Evolutionary conservation across 2,113 vertebrate genomes (phyloP).

Genomic region (Megaleporinus macrocephalus): DNA sequence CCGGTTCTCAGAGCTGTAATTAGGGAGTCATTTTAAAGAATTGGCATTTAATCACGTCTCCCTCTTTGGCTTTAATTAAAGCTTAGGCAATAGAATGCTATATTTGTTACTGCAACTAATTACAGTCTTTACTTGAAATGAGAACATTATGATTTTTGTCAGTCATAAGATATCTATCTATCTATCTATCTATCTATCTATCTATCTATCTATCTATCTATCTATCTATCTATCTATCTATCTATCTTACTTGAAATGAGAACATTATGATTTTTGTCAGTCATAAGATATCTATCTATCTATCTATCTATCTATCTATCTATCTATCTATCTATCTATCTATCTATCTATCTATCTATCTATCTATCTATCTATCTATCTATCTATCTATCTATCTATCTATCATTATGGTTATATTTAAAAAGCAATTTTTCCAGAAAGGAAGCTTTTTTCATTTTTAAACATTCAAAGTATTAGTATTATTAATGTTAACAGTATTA

Average conservation of each 20-base stretch:
- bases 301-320: too few relatives aligned
- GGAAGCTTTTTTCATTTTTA: too few relatives aligned
- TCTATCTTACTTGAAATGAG: not conserved
- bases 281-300: not conserved
- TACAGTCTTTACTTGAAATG: not conserved
- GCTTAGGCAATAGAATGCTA: conserved; percentile 45
- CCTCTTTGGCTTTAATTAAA: conserved; percentile 66
- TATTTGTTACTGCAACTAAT: conserved; percentile 55
- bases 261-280: not conserved
- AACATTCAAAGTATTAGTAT: too few relatives aligned
- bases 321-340: too few relatives aligned
- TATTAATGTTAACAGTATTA: too few relatives aligned
- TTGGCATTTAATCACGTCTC: conserved; percentile 67
- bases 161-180: not conserved
- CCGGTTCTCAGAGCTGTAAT: conserved; percentile 62
- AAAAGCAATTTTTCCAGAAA: too few relatives aligned
- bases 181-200: too few relatives aligned
- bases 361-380: not conserved
- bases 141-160: not conserved
- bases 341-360: too few relatives aligned
- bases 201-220: too few relatives aligned
- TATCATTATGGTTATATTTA: too few relatives aligned
- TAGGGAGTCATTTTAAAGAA: conserved; percentile 57
- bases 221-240: too few relatives aligned
- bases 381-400: not conserved